These are phyloP conservation scores for Trimorus sp. DNA, from an alignment of 2,888 invertebrate species.

Conservation along the genomic window DNA sequence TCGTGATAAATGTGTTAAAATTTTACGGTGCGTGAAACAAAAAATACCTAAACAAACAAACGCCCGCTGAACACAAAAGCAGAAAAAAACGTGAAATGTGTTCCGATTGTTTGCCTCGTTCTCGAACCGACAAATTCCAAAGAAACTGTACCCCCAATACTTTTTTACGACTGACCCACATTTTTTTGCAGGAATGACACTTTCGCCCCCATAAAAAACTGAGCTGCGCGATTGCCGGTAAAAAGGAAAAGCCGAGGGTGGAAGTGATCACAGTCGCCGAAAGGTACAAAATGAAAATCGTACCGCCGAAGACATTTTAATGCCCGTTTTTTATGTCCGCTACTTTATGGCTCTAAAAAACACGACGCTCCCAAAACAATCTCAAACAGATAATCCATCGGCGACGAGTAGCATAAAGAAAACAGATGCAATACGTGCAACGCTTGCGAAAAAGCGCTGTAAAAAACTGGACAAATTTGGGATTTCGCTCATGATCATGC, in stretches of 20 bases:
- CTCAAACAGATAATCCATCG: slow-evolving; percentile 59
- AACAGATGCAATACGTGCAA: slow-evolving; percentile 61
- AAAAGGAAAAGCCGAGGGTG: slow-evolving; percentile 54
- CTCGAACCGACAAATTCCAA: slow-evolving; percentile 18
- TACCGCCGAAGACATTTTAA: slow-evolving; percentile 22
- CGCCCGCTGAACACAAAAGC: slow-evolving; percentile 37
- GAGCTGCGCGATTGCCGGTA: slow-evolving; percentile 39
- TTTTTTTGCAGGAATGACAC: slow-evolving; percentile 48
- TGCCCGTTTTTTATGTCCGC: slow-evolving; percentile 27
- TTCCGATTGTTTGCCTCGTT: slow-evolving; percentile 20
- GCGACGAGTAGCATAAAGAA: slow-evolving; percentile 44
- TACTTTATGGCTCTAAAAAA: slow-evolving; percentile 42
- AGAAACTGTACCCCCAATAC: slow-evolving; percentile 36
- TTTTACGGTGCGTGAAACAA: slow-evolving; percentile 56
- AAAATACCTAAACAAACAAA: slow-evolving; percentile 48
- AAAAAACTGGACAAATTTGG: slow-evolving; percentile 60
- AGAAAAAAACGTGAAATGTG: slow-evolving; percentile 35
- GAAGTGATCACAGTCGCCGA: slow-evolving; percentile 28
- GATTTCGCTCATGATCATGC: slow-evolving; percentile 59
- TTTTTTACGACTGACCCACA: slow-evolving; percentile 65
- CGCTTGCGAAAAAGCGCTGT: slow-evolving; percentile 58
- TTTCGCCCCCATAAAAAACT: slow-evolving; percentile 61
- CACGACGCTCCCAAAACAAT: slow-evolving; percentile 47
- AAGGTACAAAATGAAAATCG: slow-evolving; percentile 33
- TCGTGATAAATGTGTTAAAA: slow-evolving; percentile 46